phyloP scores from a whole-genome alignment of 1,140 invertebrate genomes.

The Hylaeus volcanicus region DNA sequence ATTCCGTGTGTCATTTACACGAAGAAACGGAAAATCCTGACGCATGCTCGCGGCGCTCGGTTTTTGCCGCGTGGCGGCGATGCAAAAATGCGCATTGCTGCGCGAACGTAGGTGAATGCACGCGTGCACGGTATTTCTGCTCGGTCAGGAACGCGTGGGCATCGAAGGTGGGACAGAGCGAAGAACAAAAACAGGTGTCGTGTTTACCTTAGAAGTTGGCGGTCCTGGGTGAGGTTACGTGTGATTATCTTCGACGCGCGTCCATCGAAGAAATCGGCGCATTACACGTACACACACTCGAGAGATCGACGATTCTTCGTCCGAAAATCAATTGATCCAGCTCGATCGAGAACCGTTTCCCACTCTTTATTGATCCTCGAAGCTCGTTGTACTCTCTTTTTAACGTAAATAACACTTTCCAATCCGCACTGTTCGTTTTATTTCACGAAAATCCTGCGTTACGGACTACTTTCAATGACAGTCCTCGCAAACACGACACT shows the following conservation, averaged over 20 bases:
- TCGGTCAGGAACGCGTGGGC: conserved; percentile 34
- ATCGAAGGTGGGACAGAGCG: conserved; percentile 13
- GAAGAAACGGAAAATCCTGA: neutral
- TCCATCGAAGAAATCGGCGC: conserved; percentile 24
- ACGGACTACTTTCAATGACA: too few relatives aligned
- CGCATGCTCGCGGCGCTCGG: neutral
- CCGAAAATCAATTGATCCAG: neutral
- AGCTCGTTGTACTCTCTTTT: neutral
- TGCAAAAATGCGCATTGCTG: conserved; percentile 35
- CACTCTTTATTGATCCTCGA: neutral
- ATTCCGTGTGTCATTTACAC: neutral
- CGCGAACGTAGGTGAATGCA: conserved; percentile 36
- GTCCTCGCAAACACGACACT: conserved; percentile 25
- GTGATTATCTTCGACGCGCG: conserved; percentile 27
- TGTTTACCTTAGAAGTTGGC: conserved; percentile 41
- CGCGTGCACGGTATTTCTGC: conserved; percentile 25
- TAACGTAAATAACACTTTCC: conserved; percentile 10
- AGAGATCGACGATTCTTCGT: neutral
- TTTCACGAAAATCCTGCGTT: neutral
- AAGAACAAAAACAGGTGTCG: conserved; percentile 21
- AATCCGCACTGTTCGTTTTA: conserved; percentile 1
- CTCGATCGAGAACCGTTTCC: neutral
- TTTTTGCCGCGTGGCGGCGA: too few relatives aligned
- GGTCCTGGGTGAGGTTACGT: conserved; percentile 23
- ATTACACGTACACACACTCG: neutral